phyloP scores from a whole-genome alignment of 2,113 vertebrate species.

The Catharus bicknelli region DNA sequence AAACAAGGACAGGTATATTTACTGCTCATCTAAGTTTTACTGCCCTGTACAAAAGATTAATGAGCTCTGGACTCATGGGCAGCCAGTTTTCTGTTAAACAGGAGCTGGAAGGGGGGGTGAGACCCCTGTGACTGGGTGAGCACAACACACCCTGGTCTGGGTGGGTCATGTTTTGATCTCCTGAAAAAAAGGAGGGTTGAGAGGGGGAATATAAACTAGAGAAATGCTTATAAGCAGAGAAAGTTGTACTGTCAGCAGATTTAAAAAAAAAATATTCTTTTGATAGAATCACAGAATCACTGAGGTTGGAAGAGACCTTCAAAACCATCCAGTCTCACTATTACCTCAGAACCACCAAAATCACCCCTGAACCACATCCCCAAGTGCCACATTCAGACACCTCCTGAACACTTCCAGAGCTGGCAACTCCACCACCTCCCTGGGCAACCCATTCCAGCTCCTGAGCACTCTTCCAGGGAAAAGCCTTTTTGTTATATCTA shows the following conservation, averaged over 20 bases:
- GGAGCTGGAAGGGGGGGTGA: not conserved
- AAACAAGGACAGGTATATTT: not conserved
- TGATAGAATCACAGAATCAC: not conserved
- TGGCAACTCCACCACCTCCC: not conserved
- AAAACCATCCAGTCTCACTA: not conserved
- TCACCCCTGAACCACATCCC: not conserved
- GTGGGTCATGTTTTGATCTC: not conserved
- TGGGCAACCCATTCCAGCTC: not conserved
- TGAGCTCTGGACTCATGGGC: not conserved
- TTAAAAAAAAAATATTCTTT: not conserved
- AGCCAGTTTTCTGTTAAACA: not conserved
- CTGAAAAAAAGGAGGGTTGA: not conserved
- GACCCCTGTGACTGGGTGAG: rapidly evolving
- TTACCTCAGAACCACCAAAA: not conserved
- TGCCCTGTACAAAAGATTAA: not conserved
- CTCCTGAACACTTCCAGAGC: not conserved
- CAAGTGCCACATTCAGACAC: not conserved
- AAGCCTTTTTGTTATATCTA: rapidly evolving
- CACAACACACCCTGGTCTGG: not conserved
- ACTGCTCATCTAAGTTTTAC: not conserved
- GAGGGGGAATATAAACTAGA: not conserved
- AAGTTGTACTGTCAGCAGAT: not conserved
- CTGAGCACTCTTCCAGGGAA: not conserved
- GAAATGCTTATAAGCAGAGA: not conserved
- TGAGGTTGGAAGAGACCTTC: not conserved